These are phyloP conservation scores for Heliconius ethilla DNA, from an alignment of 2,888 invertebrate species.

Conservation along the genomic window DNA sequence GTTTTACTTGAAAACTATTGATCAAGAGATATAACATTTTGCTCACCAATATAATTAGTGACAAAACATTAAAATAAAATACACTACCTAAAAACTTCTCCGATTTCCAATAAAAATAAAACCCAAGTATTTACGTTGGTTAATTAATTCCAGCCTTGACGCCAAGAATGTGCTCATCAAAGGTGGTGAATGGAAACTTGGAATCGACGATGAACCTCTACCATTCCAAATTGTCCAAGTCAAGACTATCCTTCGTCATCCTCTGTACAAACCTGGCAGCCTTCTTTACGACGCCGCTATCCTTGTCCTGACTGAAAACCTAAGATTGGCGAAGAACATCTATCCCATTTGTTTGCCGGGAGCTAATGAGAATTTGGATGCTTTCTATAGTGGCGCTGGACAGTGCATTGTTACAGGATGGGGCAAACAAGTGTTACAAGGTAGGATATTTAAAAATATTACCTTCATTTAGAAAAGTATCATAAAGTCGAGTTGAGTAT, in stretches of 20 bases:
- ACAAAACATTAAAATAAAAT: no score
- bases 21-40: no score
- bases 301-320: conserved; percentile 84
- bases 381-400: conserved; percentile 81
- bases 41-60: no score
- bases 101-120: no score
- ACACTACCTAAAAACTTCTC: no score
- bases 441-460: conserved; percentile 75
- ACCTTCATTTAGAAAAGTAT: background rate
- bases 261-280: conserved; percentile 83
- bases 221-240: conserved; percentile 90
- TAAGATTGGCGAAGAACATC: conserved; percentile 86
- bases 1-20: no score
- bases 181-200: conserved; percentile 92
- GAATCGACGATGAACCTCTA: conserved; percentile 89
- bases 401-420: conserved; percentile 91
- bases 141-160: conserved; percentile 72
- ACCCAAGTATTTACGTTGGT: background rate
- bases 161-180: conserved; percentile 88
- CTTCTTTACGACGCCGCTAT: conserved; percentile 87
- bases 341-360: conserved; percentile 87
- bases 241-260: conserved; percentile 86
- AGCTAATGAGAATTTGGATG: conserved; percentile 74
- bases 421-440: conserved; percentile 89
- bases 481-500: no score